These are phyloP conservation scores for Pholis gunnellus DNA, from an alignment of 2,113 vertebrate genomes.

Conservation along the genomic window DNA sequence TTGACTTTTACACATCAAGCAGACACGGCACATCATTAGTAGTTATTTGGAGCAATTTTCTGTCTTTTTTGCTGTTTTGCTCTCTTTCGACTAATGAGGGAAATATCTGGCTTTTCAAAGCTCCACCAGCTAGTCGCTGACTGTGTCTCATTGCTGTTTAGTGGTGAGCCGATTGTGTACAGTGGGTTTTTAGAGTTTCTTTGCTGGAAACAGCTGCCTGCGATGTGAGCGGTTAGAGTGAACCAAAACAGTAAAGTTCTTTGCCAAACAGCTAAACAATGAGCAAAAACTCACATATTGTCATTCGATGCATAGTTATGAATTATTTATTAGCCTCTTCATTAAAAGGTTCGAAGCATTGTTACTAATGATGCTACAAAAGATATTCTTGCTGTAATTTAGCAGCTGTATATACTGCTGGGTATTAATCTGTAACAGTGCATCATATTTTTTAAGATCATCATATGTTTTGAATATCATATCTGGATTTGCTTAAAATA, in stretches of 20 bases:
- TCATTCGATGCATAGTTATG: not conserved
- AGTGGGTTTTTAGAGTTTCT: not conserved
- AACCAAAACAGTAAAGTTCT: not conserved
- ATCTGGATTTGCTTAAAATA: not conserved
- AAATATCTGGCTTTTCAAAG: not conserved
- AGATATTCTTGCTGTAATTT: not conserved
- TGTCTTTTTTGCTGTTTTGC: not conserved
- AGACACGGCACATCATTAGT: not conserved
- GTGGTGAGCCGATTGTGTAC: not conserved
- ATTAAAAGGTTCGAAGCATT: not conserved
- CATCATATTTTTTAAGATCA: not conserved
- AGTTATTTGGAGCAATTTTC: not conserved
- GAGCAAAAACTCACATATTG: not conserved
- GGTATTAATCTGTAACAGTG: not conserved
- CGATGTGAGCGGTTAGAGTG: not conserved
- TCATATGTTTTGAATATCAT: not conserved
- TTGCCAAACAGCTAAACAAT: not conserved
- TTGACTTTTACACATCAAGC: slow-evolving; percentile 13
- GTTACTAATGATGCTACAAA: not conserved
- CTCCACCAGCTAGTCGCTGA: too few relatives aligned
- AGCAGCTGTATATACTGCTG: not conserved
- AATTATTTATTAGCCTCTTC: not conserved
- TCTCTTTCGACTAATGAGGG: not conserved
- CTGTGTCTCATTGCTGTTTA: not conserved
- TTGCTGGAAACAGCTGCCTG: not conserved